phyloP scores from a whole-genome alignment of 2,797 vertebrate species.

The Aulostomus chinensis region DNA sequence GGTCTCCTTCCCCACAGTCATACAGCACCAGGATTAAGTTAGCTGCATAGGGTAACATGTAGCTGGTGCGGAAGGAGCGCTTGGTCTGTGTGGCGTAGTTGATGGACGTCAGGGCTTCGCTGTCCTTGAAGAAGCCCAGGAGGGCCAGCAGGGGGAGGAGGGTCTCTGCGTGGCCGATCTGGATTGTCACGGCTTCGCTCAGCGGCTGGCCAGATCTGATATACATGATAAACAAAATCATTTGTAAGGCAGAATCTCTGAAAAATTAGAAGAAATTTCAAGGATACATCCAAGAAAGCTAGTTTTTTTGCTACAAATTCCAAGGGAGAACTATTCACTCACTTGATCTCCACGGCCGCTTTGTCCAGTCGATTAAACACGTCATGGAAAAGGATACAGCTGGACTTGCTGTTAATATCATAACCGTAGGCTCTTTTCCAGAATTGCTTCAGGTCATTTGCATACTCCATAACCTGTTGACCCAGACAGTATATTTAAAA shows the following conservation, averaged over 20 bases:
- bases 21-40: constrained; percentile 91
- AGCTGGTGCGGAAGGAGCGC: constrained; percentile 87
- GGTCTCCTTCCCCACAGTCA: constrained; percentile 84
- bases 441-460: constrained; percentile 92
- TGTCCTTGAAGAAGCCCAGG: constrained; percentile 92
- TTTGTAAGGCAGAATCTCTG: no score
- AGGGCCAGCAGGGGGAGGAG: constrained; percentile 91
- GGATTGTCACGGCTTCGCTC: constrained; percentile 85
- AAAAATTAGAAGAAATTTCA: background rate
- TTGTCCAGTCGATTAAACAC: constrained; percentile 87
- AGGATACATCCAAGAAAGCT: no score
- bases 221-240: no score
- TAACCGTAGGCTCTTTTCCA: constrained; percentile 94
- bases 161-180: constrained; percentile 95
- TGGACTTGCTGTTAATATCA: constrained; percentile 92
- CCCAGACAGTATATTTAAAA: background rate
- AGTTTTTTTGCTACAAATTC: no score
- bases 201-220: constrained; percentile 82
- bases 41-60: constrained; percentile 88
- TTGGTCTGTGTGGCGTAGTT: constrained; percentile 80
- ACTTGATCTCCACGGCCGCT: constrained; percentile 76
- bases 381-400: constrained; percentile 92
- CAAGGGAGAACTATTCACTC: constrained; percentile 18
- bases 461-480: constrained; percentile 90
- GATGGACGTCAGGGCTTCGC: constrained; percentile 75